Base-by-base conservation (phyloP, 2,113 vertebrate species). In the Erythrocercus mccallii region DNA sequence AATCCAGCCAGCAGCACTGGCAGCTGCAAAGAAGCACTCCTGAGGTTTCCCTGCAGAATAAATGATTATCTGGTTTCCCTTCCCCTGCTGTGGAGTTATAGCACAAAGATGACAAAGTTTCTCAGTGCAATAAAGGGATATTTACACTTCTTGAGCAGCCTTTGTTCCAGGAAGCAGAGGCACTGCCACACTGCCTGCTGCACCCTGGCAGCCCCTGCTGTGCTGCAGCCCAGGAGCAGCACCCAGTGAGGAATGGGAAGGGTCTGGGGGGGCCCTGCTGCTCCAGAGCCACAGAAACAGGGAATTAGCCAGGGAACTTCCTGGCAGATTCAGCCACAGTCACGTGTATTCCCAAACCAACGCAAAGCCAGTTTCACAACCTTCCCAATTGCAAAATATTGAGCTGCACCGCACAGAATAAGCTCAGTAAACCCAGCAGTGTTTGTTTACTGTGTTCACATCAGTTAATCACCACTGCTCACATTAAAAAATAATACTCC, bases 281-380 rank as follows among this genome's bases (percentile, higher is more conserved):
- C 69, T 18, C 81, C 61, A 4, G 30, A 54, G 33, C 40, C 51
- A 54, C 3, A 3, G 57, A 65, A 79, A 2, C 4, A 47, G 45
- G 2, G 51, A 66, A 74, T 17, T 12, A 28, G 42, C 69, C 82
- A 83, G 20, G 33, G 1, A 47, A 51, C 30, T 71, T 86, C 82
- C 62, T 42, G 61, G 93, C 86, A 91, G 65, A 54, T 33, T 21
- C 54, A 60, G 83, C 76, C 38, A 4, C 24, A 27, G 79, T 68
- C 94, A 90, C 61, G 21, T 22, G 71, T 6, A 20, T 51, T 77
- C 81, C 56, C 62, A 70, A 70, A 38, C 37, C 60, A 88, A 31
- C 11, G 5, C 30, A 69, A 74, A 74, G 66, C 17, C 64, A 50
- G 35, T 97, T 96, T 91, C 90, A 94, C 90, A 86, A 95, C 71